Evolutionary conservation across 2,797 vertebrate species (phyloP).

Genomic region (Esox masquinongy): DNA sequence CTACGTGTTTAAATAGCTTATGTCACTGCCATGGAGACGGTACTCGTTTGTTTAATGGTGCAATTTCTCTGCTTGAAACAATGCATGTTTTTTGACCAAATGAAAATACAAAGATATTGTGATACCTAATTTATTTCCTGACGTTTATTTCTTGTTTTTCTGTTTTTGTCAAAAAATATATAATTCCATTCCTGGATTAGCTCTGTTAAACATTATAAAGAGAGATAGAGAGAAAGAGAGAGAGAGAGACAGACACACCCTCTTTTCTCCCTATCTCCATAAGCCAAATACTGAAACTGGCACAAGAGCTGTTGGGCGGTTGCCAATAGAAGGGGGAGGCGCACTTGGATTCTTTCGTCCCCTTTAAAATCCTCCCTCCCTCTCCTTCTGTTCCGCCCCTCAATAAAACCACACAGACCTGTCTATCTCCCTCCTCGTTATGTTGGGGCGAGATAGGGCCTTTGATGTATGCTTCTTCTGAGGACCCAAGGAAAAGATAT

Average conservation of each 20-base stretch:
- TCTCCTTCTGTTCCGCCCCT: constrained; percentile 46
- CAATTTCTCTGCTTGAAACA: constrained; percentile 70
- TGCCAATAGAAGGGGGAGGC: constrained; percentile 54
- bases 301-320: constrained; percentile 49
- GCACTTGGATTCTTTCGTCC: constrained; percentile 50
- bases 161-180: constrained; percentile 38
- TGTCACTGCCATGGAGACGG: constrained; percentile 76
- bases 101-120: constrained; percentile 64
- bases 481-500: constrained; percentile 53
- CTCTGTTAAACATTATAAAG: not conserved
- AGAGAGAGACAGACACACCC: not conserved
- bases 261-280: constrained; percentile 24
- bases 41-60: constrained; percentile 58
- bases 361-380: constrained; percentile 46
- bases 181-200: not conserved
- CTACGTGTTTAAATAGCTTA: constrained; percentile 70
- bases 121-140: constrained; percentile 61
- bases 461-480: constrained; percentile 59
- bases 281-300: constrained; percentile 21
- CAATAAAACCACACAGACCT: constrained; percentile 46
- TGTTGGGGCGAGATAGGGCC: constrained; percentile 42
- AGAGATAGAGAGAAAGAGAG: not conserved
- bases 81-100: constrained; percentile 73
- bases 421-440: constrained; percentile 41
- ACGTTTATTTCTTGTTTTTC: constrained; percentile 59